Conservation (phyloP, 2,888 invertebrate species). For the Andrena praecox region DNA sequence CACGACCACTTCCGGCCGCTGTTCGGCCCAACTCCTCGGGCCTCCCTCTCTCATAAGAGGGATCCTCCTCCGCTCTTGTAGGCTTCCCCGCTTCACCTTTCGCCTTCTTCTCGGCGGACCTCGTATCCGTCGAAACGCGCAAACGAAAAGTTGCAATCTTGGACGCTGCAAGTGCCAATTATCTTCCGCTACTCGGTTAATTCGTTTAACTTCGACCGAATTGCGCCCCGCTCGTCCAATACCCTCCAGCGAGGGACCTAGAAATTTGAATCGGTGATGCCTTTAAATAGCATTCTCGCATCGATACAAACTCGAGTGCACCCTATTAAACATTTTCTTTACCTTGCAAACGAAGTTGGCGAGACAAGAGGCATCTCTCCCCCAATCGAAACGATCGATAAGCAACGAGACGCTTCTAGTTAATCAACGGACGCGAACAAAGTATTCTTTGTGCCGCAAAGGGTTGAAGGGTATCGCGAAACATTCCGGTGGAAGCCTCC, state of each 20-base stretch:
- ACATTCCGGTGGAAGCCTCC: background rate
- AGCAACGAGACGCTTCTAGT: slow-evolving; percentile 13
- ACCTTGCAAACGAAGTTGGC: background rate
- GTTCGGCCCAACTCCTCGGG: slow-evolving; percentile 30
- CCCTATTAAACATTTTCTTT: background rate
- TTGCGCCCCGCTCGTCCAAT: no score
- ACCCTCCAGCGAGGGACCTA: no score
- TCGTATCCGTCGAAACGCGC: background rate
- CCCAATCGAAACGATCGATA: slow-evolving; percentile 8
- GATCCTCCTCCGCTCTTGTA: background rate
- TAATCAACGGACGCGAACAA: slow-evolving; percentile 6
- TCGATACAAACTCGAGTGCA: no score
- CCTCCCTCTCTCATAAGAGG: background rate
- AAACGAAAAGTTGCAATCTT: no score
- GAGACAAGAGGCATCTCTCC: background rate
- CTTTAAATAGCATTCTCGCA: no score
- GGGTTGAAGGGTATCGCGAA: slow-evolving; percentile 19
- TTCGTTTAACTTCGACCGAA: no score
- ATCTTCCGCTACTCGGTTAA: no score
- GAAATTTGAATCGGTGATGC: no score
- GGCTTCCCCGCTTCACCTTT: background rate
- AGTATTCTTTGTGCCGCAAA: slow-evolving; percentile 16
- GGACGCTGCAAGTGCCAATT: no score
- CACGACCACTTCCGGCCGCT: slow-evolving; percentile 66
- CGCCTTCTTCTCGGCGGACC: background rate